Conservation (phyloP, 23 tunicate species). For the Ascidia mentula region DNA sequence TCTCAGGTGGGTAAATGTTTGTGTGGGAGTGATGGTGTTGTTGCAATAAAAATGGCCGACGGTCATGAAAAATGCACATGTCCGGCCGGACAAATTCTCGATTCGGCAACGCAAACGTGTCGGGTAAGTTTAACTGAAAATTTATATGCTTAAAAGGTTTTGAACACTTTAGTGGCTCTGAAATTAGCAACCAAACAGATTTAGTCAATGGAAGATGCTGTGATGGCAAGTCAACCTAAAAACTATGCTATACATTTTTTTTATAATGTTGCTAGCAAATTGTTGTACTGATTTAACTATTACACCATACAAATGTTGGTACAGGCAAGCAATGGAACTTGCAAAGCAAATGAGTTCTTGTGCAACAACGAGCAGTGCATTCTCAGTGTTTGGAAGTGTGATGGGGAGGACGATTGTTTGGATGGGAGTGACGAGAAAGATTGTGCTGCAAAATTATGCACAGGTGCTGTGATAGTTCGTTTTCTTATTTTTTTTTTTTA, state of each 20-base stretch:
- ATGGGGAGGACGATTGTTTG: conserved; percentile 68
- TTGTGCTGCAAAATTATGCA: conserved; percentile 21
- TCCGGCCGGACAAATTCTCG: conserved; percentile 22
- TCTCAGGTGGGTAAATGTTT: conserved; percentile 20
- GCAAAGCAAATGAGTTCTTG: conserved; percentile 36
- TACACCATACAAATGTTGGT: too few species aligned
- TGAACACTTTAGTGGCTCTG: too few species aligned
- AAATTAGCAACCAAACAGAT: too few species aligned
- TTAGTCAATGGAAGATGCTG: too few species aligned
- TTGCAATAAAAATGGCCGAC: conserved; percentile 2
- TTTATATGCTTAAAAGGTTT: too few species aligned
- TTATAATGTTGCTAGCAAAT: too few species aligned
- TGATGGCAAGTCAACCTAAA: too few species aligned
- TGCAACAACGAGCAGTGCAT: conserved; percentile 61
- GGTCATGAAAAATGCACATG: conserved; percentile 43
- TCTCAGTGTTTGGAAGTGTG: conserved; percentile 41
- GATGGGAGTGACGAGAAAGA: conserved; percentile 58
- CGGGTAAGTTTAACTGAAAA: conserved; percentile 4
- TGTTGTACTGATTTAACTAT: too few species aligned
- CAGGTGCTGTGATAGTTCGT: too few species aligned
- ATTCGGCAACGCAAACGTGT: conserved; percentile 9
- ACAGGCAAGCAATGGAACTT: conserved; percentile 46
- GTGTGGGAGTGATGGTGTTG: conserved; percentile 24
- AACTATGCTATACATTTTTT: too few species aligned
- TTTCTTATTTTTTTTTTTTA: too few species aligned